Evolutionary conservation across 2,113 vertebrate species (phyloP), one percentile per base, ranked within the genome.

Genomic region (Terrapene triunguis): DNA sequence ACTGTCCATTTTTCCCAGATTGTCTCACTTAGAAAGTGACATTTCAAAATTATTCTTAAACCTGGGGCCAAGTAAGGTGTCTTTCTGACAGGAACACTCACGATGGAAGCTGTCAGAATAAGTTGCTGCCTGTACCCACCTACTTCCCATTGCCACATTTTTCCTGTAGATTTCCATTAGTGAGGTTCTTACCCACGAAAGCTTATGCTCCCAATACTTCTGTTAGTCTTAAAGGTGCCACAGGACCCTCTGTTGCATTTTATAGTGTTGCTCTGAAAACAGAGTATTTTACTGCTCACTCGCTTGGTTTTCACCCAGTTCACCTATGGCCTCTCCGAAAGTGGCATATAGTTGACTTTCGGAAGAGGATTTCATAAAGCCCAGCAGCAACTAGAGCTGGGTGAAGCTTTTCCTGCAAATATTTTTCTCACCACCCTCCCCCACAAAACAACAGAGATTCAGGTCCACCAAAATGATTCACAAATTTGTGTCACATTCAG

Each of bases 251-350:
- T 42, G 38, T 42, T 42, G 38, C 38, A 42, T 91, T 82, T 16
- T 22, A 82, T 0, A 1, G 5, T 0, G 1, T 80, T 91, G 94
- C 81, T 94, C 0, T 0, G 27, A 59, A 86, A 94, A 89, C 1
- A 27, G 3, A 48, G 79, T 38, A 82, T 84, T 91, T 92, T 72
- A 80, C 69, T 93, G 59, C 54, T 84, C 32, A 12, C n/a, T 80
- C 53, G 3, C 16, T 42, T 80, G 22, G 82, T 4, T 24, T 44
- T 16, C 59, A 65, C 10, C 27, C 81, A 14, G 44, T 84, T 92
- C n/a, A 90, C 12, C 13, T 3, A 21, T 80, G 42, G 16, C 10
- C 32, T 87, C 55, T 89, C 42, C 90, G 50, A 55, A 87, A 22
- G 32, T n/a, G 38, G 12, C 79, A 92, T 62, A 90, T 48, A 42